phyloP scores from a whole-genome alignment of 1,140 invertebrate species.

The Diorhabda sublineata region DNA sequence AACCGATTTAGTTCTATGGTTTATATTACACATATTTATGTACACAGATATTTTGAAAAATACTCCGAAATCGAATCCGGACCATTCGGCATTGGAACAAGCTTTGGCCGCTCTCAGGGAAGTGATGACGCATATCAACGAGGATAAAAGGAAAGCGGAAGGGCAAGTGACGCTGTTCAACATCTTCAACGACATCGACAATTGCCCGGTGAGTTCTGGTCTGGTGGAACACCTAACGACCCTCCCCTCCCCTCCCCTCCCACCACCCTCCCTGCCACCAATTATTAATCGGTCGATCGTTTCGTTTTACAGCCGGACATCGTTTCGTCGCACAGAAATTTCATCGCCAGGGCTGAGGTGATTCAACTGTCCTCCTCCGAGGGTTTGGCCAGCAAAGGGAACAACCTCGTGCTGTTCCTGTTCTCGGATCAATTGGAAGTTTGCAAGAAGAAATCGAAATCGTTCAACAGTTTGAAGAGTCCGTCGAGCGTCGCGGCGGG shows the following conservation, averaged over 20 bases:
- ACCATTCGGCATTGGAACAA: constrained; percentile 77
- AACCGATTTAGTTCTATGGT: background rate
- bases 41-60: constrained; percentile 86
- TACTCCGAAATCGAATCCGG: constrained; percentile 79
- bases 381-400: constrained; percentile 75
- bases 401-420: constrained; percentile 83
- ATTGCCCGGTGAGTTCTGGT: constrained; percentile 73
- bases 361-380: constrained; percentile 74
- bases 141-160: constrained; percentile 94
- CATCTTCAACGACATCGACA: constrained; percentile 96
- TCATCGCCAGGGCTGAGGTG: constrained; percentile 83
- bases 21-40: constrained; percentile 7
- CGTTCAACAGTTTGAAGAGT: constrained; percentile 65
- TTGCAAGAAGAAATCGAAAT: constrained; percentile 80
- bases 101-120: constrained; percentile 84
- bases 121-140: constrained; percentile 95
- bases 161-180: constrained; percentile 93
- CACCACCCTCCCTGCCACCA: background rate
- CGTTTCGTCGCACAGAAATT: constrained; percentile 86
- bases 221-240: too few species aligned
- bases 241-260: too few species aligned
- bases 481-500: constrained; percentile 43
- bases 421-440: constrained; percentile 94
- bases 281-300: background rate
- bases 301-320: constrained; percentile 64